A percentile compares a stretch with the other conserved stretches of the same genome.
These are phyloP conservation scores for Pachycephus smyrnensis DNA, from an alignment of 2,888 invertebrate genomes.

Conservation along the genomic window DNA sequence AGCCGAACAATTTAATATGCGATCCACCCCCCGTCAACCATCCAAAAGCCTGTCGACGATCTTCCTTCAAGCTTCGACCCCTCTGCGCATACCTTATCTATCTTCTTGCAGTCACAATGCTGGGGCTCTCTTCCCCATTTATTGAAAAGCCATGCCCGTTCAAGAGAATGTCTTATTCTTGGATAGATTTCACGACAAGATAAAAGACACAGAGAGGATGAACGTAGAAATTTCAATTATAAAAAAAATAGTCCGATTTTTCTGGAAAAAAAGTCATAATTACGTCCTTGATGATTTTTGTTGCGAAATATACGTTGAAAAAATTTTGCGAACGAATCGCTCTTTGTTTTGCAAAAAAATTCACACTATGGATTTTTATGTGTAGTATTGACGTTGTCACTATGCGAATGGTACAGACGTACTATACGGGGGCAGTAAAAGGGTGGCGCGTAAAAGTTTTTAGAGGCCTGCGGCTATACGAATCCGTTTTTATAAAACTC, in stretches of 20 bases:
- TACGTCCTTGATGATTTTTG: not conserved
- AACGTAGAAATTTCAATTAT: not conserved
- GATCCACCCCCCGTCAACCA: slow-evolving; percentile 34
- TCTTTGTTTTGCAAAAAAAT: not conserved
- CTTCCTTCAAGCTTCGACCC: not conserved
- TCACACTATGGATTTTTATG: not conserved
- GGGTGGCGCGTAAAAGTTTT: not conserved
- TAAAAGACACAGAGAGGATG: not conserved
- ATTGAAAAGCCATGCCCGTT: slow-evolving; percentile 47
- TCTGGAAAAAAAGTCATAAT: not conserved
- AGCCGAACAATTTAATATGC: slow-evolving; percentile 59
- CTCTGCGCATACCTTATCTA: slow-evolving; percentile 50
- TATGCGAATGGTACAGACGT: not conserved
- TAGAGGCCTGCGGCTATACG: not conserved
- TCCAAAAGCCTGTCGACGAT: slow-evolving; percentile 22
- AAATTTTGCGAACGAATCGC: not conserved
- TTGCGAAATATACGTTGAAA: not conserved
- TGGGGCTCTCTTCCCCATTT: slow-evolving; percentile 44
- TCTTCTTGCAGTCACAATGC: slow-evolving; percentile 52
- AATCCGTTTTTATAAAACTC: not conserved
- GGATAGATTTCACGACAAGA: not conserved
- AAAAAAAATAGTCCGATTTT: too few relatives aligned
- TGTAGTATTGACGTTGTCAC: not conserved
- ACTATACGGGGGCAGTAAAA: not conserved
- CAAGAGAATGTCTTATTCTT: not conserved